Evolutionary conservation across 2,113 vertebrate species (phyloP), one percentile per base, ranked within the genome.

Genomic region (Vicugna pacos): DNA sequence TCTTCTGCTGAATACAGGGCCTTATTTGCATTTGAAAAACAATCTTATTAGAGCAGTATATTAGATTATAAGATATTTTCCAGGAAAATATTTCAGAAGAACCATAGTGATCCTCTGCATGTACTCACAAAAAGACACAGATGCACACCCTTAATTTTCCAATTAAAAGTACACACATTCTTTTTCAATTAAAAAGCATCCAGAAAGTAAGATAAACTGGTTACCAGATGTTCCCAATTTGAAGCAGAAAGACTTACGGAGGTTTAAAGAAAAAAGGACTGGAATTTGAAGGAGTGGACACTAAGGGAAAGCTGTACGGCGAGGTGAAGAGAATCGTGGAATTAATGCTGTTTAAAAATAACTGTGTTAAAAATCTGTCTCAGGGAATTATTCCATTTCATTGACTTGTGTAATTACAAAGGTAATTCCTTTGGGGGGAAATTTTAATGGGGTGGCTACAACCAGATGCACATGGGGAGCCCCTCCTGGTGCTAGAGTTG

Each of bases 21-120:
- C 35, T 96, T 35, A 93, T 98, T 97, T 97, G 85, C 89, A 95
- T 97, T 94, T 38, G 42, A 95, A 96, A 60, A 97, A 94, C n/a
- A 88, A 67, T 89, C 81, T 96, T 95, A 91, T 97, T 96, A 97
- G 76, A 80, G 54, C 8, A 87, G 28, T 62, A 26, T 92, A 97
- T 98, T 83, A 94, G 50, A 93, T 95, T 84, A 79, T 48, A 92
- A 97, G 52, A 92, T 95, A 97, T 84, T 93, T 93, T 97, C 77
- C 42, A 96, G 69, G 58, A 94, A 93, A 97, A 86, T 92, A 91
- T 87, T 97, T 94, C 64, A 48, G 67, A 96, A 89, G 46, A 92
- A 82, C 30, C 69, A 96, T 2, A 90, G 86, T 48, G 86, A 11
- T 86, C 89, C 92, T 15, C 83, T 82, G 58, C 62, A 62, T 75